Conservation (phyloP, 2,888 invertebrate species). For the Drosophila greeni region DNA sequence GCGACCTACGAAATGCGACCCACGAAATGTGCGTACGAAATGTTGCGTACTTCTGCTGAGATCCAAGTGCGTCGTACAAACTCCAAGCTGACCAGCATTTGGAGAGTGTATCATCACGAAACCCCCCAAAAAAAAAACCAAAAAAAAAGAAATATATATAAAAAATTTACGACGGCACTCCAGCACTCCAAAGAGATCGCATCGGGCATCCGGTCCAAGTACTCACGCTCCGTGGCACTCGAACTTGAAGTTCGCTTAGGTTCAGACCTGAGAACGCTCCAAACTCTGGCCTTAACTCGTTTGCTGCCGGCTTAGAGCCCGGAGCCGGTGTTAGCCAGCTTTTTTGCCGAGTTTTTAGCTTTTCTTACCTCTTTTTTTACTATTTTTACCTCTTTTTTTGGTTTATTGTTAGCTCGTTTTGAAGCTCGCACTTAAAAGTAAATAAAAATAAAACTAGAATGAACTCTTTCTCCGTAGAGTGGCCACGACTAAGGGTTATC, state of each 20-base stretch:
- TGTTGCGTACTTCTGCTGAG: not conserved
- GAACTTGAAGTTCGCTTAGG: slow-evolving; percentile 7
- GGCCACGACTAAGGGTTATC: not conserved
- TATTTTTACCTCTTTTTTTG: not conserved
- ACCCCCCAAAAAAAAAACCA: not conserved
- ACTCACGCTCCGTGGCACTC: slow-evolving; percentile 5
- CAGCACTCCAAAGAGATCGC: slow-evolving; percentile 3
- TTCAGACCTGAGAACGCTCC: slow-evolving; percentile 8
- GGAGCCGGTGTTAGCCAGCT: slow-evolving; percentile 11
- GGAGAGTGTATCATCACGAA: slow-evolving; percentile 13
- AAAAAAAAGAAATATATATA: too few relatives aligned
- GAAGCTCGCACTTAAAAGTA: slow-evolving; percentile 5
- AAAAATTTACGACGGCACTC: slow-evolving; percentile 4
- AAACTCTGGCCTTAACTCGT: slow-evolving; percentile 9
- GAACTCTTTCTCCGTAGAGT: not conserved
- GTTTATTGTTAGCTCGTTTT: slow-evolving; percentile 8
- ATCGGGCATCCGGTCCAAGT: slow-evolving; percentile 15
- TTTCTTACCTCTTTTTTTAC: not conserved
- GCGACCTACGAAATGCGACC: slow-evolving; percentile 30
- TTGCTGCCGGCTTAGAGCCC: slow-evolving; percentile 2
- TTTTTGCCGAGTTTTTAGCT: not conserved
- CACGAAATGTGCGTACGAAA: not conserved
- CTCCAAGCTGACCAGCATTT: not conserved
- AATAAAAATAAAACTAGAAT: slow-evolving; percentile 9
- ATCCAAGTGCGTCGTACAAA: not conserved